Evolutionary conservation across 2,113 vertebrate species (phyloP).

Genomic region (Terrapene triunguis): DNA sequence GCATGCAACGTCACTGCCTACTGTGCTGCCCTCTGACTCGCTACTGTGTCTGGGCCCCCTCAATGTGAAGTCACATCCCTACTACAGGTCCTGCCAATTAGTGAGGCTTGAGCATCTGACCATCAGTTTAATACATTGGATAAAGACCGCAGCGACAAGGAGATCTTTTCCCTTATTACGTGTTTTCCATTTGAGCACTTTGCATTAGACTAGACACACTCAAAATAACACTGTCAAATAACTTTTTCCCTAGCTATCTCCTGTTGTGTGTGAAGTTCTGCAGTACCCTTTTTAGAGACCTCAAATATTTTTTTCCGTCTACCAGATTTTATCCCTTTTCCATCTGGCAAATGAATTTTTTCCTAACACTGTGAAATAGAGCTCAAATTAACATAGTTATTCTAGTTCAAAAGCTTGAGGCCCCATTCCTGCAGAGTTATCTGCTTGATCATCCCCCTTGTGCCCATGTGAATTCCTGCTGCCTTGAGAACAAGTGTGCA

Average conservation of each 20-base stretch:
- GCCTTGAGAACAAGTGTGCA: neutral
- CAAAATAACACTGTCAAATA: constrained; percentile 29
- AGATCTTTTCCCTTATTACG: neutral
- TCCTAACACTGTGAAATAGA: neutral
- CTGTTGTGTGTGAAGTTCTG: neutral
- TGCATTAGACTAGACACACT: neutral
- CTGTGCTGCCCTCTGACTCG: fast-evolving
- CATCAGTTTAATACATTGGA: neutral
- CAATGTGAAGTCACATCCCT: fast-evolving
- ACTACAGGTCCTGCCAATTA: neutral
- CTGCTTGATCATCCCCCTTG: neutral
- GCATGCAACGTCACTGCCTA: fast-evolving
- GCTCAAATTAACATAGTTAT: constrained; percentile 10
- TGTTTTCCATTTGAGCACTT: constrained; percentile 1
- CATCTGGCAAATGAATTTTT: constrained; percentile 28
- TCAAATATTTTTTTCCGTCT: neutral
- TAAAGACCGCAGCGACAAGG: neutral
- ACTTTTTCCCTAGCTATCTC: constrained; percentile 3
- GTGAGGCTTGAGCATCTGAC: neutral
- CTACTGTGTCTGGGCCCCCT: neutral
- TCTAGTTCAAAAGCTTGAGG: constrained; percentile 43
- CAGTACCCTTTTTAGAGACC: constrained; percentile 50
- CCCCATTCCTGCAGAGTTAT: neutral
- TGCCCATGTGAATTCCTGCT: neutral
- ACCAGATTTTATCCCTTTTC: constrained; percentile 39